Conservation (phyloP, 2,888 invertebrate genomes). For the Heliconius erato region DNA sequence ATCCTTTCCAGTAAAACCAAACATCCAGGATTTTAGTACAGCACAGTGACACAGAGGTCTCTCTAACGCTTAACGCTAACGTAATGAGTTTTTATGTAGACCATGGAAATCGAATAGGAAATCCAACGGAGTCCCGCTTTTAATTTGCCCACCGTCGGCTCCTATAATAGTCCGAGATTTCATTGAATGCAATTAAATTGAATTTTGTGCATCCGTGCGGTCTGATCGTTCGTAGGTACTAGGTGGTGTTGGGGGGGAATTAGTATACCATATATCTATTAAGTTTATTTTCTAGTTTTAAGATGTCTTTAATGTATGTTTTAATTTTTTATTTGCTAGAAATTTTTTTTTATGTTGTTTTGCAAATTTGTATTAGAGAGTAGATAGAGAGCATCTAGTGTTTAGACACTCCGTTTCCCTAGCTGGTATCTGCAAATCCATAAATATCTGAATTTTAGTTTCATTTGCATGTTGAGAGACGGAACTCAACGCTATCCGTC, state of each 20-base stretch:
- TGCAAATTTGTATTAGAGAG: too few relatives aligned
- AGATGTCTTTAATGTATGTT: neutral
- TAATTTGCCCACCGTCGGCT: slow-evolving; percentile 80
- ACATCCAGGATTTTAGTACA: slow-evolving; percentile 56
- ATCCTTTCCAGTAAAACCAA: slow-evolving; percentile 60
- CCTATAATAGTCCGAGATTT: slow-evolving; percentile 82
- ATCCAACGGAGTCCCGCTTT: slow-evolving; percentile 77
- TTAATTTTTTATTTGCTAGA: neutral
- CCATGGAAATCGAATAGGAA: slow-evolving; percentile 80
- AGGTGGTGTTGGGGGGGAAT: neutral
- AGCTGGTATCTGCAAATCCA: too few relatives aligned
- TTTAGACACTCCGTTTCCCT: neutral
- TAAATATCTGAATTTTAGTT: too few relatives aligned
- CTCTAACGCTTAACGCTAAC: slow-evolving; percentile 65
- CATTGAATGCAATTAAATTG: slow-evolving; percentile 83
- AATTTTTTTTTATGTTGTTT: too few relatives aligned
- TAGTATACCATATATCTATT: neutral
- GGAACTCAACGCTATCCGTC: neutral
- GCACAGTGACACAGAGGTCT: slow-evolving; percentile 66
- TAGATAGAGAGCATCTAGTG: neutral
- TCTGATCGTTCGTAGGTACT: slow-evolving; percentile 58
- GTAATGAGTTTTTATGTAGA: slow-evolving; percentile 82
- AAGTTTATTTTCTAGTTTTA: neutral
- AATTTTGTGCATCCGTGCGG: slow-evolving; percentile 67
- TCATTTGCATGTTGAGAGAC: too few relatives aligned